Conservation (phyloP, 2,888 invertebrate species). For the Parnassius mnemosyne region DNA sequence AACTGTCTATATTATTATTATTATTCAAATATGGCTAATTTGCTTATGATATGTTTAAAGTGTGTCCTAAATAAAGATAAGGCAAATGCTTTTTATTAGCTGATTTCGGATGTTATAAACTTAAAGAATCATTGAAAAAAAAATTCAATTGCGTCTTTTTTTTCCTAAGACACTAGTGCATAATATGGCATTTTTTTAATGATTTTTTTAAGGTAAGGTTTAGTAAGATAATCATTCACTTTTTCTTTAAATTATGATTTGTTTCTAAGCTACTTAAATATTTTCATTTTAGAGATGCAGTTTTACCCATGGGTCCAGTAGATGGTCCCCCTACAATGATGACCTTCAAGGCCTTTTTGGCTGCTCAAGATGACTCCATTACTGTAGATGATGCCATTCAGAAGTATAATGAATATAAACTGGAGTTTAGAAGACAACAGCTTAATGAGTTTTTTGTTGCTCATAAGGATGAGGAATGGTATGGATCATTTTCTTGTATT, state of each 20-base stretch:
- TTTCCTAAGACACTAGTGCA: too few species aligned
- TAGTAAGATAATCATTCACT: not conserved
- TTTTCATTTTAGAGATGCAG: slow-evolving; percentile 68
- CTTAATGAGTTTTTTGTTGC: slow-evolving; percentile 99
- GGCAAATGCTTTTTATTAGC: too few species aligned
- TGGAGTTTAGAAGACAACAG: slow-evolving; percentile 97
- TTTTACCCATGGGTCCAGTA: slow-evolving; percentile 65
- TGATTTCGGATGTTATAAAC: too few species aligned
- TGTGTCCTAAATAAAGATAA: too few species aligned
- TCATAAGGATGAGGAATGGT: slow-evolving; percentile 99
- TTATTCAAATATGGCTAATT: too few species aligned
- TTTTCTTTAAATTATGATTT: slow-evolving; percentile 1
- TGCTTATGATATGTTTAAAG: too few species aligned
- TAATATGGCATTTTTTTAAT: too few species aligned
- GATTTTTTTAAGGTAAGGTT: too few species aligned
- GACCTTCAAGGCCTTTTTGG: slow-evolving; percentile 97
- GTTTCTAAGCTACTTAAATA: slow-evolving; percentile 1
- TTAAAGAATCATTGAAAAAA: too few species aligned
- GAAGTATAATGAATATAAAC: slow-evolving; percentile 99
- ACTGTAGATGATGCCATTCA: slow-evolving; percentile 97
- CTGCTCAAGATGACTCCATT: slow-evolving; percentile 97
- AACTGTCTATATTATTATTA: too few species aligned
- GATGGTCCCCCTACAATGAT: slow-evolving; percentile 97
- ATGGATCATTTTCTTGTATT: slow-evolving; percentile 58
- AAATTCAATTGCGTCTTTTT: too few species aligned